Base-by-base conservation (phyloP, 2,888 invertebrate genomes). In the Eupsilia transversa region DNA sequence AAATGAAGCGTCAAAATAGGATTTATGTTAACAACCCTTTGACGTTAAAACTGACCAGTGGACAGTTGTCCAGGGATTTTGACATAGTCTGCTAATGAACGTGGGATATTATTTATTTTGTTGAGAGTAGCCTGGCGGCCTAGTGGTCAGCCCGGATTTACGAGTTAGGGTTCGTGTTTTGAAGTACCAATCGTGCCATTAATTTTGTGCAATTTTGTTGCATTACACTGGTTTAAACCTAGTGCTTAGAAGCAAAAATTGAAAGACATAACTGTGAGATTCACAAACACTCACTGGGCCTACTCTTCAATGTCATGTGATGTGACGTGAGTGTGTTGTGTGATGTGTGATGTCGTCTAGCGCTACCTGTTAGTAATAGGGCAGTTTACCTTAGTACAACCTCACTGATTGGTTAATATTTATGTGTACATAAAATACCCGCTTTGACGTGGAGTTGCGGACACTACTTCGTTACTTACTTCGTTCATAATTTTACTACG, bases 1-100 rank as follows among this genome's bases (percentile, higher is more conserved):
- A 86, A 89, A 89, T 85, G 82, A 86, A 79, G 77, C 84, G 79
- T 83, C 72, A 79, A 85, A 85, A 82, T 81, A 77, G 83, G 87
- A 87, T 89, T 86, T 76, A 46, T 72, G 6, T 64, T 72, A 70
- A 71, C 72, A 82, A 85, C 87, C 88, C 87, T 86, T 87, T 85
- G 70, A 77, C 77, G 69, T 77, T 72, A 23, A 33, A 79, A 83
- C 79, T 87, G 88, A 82, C 87, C 87, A 43, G 46, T 68, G 79
- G 77, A 59, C 79, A 79, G 49, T 68, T 27, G 65, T 57, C 65
- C 33, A 54, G 60, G 66, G 76, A 66, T 77, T 78, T 12, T 56
- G 63, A 80, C 54, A 67, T 59, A 43, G 30, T 69, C 33, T 12
- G 43, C 0, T 80, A 84, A 87, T 87, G 61, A 56, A 64, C 83